Base-by-base conservation (phyloP, 2,113 vertebrate genomes). In the Riparia riparia region DNA sequence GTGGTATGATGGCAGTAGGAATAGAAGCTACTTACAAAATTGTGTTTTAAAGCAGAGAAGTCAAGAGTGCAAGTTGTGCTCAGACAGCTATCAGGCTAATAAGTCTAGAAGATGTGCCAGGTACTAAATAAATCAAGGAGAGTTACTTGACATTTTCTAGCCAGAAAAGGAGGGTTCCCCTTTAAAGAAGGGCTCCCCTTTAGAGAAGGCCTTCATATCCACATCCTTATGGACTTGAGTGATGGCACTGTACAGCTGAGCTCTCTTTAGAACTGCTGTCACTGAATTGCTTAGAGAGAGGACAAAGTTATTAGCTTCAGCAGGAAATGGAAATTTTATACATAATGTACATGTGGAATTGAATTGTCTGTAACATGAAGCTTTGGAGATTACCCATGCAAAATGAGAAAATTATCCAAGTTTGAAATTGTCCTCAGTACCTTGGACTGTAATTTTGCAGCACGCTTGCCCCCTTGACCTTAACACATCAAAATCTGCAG, bases 241-340 rank as follows among this genome's bases (percentile, higher is more conserved):
- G 53, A 77, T 79, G 42, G 49, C 74, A 70, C 34, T 9, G 2
- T 53, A 49, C 66, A 73, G 82, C 91, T 91, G 89, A 92, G 84
- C 78, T 91, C 65, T 82, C 91, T 91, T 63, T 96, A 64, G 96
- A 97, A 95, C 94, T 95, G 88, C 95, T 91, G 89, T 93, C 65
- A 61, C 39, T 58, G 50, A 77, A 74, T 90, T 93, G 95, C 89
- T 95, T 91, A 96, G 92, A 90, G 77, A 94, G 60, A 86, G 91
- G 91, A 96, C 88, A 96, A 96, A 61, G 94, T 96, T 98, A 96
- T 97, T 97, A 97, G 96, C 95, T 97, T 94, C n/a, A 86, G 93
- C 87, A 95, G 90, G 89, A 97, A 97, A 96, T 97, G 89, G 97
- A 97, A 97, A 97, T 96, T 94, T 70, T 97, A 92, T 60, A 86